Evolutionary conservation across 2,888 invertebrate genomes (phyloP).

Genomic region (Uloborus plumipes): DNA sequence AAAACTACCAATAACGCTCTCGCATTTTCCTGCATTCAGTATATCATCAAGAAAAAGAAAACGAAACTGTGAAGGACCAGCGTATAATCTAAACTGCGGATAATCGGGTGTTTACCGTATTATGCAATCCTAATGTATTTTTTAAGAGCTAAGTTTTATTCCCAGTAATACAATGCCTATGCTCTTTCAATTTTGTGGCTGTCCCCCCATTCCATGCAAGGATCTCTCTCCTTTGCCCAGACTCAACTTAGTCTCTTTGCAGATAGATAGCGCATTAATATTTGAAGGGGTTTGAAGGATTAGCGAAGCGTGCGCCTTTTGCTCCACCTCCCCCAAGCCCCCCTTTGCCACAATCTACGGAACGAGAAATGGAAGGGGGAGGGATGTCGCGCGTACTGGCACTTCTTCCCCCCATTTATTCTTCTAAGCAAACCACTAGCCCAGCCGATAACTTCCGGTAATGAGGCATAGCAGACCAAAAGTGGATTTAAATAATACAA

Average conservation of each 20-base stretch:
- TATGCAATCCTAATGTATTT: too few relatives aligned
- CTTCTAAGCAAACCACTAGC: constrained; percentile 46
- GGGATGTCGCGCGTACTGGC: not conserved
- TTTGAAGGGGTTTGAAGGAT: constrained; percentile 64
- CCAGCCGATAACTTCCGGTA: constrained; percentile 60
- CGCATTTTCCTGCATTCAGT: too few relatives aligned
- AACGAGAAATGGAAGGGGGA: not conserved
- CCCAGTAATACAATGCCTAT: too few relatives aligned
- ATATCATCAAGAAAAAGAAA: too few relatives aligned
- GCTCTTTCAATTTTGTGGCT: constrained; percentile 13
- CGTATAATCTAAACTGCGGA: too few relatives aligned
- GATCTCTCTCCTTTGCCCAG: constrained; percentile 33
- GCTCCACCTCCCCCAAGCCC: constrained; percentile 14
- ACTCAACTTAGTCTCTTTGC: constrained; percentile 37
- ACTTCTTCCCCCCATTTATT: constrained; percentile 7
- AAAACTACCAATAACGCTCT: too few relatives aligned
- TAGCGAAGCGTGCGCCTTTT: constrained; percentile 54
- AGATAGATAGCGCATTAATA: constrained; percentile 61
- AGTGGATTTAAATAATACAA: constrained; percentile 65
- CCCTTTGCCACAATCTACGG: not conserved
- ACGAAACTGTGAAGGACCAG: too few relatives aligned
- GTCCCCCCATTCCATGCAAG: constrained; percentile 21
- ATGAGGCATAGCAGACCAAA: constrained; percentile 63
- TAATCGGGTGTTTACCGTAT: too few relatives aligned
- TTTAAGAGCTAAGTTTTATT: too few relatives aligned